Base-by-base conservation (phyloP, 2,888 invertebrate species). In the Tetranychus piercei region DNA sequence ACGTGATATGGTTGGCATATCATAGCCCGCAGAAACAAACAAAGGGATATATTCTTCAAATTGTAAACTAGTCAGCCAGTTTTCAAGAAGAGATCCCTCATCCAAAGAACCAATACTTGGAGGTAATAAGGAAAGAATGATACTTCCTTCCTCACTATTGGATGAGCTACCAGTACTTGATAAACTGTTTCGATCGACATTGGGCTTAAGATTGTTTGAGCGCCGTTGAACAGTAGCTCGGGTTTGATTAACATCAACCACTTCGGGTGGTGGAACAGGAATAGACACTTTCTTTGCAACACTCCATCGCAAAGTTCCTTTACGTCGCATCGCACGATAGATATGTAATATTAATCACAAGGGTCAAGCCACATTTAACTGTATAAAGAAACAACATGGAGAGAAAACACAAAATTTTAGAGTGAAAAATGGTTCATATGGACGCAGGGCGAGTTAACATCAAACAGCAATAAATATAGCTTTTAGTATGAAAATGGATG, bases 1-100 rank as follows among this genome's bases (percentile, higher is more conserved):
- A 79, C 95, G 87, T n/a, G 95, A 92, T 81, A 97, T 93, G 1
- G 97, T 97, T 44, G 94, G 90, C 84, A 99, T 88, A 85, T 99
- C 97, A 83, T 99, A 99, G 65, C 97, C 97, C 18, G 96, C 94
- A 69, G 91, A 88, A 77, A 92, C 87, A 84, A 99, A 97, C 76
- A 94, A 87, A 72, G 90, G 88, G 78, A 92, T 91, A 84, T 97
- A 97, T 82, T 95, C 94, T 81, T 94, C 94, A 85, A 92, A 92
- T 81, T 91, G 90, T 69, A 97, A 87, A 81, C 94, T 94, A 76
- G 91, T 88, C 81, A 99, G 85, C 94, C 97, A 99, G 20, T 18
- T 64, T 73, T 71, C 44, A 20, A 71, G 67, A 15, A 66, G 20
- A 34, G 34, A 34, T 34, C 34, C 34, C 34, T 34, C 34, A 34